These are phyloP conservation scores for Parazoanthus swiftii DNA, from an alignment of 92 coral and sea anemone genomes.

Conservation along the genomic window DNA sequence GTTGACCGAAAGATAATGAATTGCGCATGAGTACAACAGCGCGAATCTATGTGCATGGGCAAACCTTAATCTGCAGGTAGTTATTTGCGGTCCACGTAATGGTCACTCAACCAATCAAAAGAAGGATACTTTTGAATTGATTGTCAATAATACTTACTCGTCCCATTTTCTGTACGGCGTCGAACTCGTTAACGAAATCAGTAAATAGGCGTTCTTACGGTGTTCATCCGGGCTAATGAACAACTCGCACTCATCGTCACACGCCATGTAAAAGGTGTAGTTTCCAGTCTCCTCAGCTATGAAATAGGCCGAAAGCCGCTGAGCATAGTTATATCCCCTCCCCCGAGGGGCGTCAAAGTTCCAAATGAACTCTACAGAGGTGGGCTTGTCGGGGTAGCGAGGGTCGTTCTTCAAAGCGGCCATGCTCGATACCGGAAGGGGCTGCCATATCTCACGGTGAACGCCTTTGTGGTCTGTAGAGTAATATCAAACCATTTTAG, in stretches of 20 bases:
- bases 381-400: conserved; percentile 49
- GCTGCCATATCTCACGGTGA: conserved; percentile 56
- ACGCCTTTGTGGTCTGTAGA: conserved; percentile 55
- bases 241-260: conserved; percentile 63
- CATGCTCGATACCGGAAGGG: conserved; percentile 7
- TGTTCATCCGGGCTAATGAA: conserved; percentile 47
- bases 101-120: too few relatives aligned
- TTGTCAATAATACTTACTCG: conserved; percentile 28
- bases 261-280: conserved; percentile 58
- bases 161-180: conserved; percentile 64
- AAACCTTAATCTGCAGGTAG: too few relatives aligned
- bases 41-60: too few relatives aligned
- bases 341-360: conserved; percentile 56
- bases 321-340: conserved; percentile 45
- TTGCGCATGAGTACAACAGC: too few relatives aligned
- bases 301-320: conserved; percentile 53
- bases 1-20: too few relatives aligned
- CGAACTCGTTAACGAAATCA: conserved; percentile 19
- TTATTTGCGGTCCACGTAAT: too few relatives aligned
- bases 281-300: conserved; percentile 63
- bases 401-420: conserved; percentile 28
- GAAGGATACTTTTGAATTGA: too few relatives aligned
- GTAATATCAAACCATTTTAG: neutral
- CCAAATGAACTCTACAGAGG: conserved; percentile 42
- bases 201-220: conserved; percentile 22